Percentiles rank a stretch among this genome's conserved stretches.
Evolutionary conservation across 2,797 vertebrate genomes (phyloP).

Genomic region (Chaenodraco wilsoni): DNA sequence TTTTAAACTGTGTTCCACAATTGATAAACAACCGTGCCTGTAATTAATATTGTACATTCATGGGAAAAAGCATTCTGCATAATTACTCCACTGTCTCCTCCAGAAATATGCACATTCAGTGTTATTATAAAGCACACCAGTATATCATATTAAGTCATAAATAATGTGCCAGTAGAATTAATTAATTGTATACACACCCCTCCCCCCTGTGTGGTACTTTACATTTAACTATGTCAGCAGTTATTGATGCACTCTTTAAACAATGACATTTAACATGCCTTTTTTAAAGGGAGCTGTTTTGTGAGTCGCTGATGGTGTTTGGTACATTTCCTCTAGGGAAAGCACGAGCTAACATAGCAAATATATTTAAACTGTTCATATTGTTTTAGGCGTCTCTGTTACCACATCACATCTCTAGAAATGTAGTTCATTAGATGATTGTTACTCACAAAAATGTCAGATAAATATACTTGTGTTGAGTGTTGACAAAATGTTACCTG

Average conservation of each 20-base stretch:
- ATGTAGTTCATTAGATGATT: background rate
- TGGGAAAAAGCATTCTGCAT: slow-evolving; percentile 83
- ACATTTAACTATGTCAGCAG: slow-evolving; percentile 85
- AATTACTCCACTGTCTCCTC: slow-evolving; percentile 84
- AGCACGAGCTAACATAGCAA: slow-evolving; percentile 22
- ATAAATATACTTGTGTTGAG: background rate
- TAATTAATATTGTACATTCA: slow-evolving; percentile 84
- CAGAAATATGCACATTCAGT: slow-evolving; percentile 85
- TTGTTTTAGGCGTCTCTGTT: background rate
- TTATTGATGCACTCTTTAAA: slow-evolving; percentile 84
- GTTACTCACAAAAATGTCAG: background rate
- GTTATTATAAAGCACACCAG: slow-evolving; percentile 83
- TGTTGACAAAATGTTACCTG: background rate
- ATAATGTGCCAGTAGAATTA: slow-evolving; percentile 83
- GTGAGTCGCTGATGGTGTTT: slow-evolving; percentile 32
- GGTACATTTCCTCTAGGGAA: slow-evolving; percentile 34
- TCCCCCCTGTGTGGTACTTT: slow-evolving; percentile 73
- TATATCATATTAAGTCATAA: slow-evolving; percentile 88
- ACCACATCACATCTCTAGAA: background rate
- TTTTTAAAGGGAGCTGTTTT: slow-evolving; percentile 67
- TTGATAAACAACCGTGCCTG: slow-evolving; percentile 81
- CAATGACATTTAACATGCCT: slow-evolving; percentile 81
- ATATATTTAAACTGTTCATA: background rate
- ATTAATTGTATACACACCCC: slow-evolving; percentile 81
- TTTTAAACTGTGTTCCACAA: slow-evolving; percentile 79